Evolutionary conservation across 1,140 invertebrate genomes (phyloP).

Genomic region (Drosophila biarmipes): DNA sequence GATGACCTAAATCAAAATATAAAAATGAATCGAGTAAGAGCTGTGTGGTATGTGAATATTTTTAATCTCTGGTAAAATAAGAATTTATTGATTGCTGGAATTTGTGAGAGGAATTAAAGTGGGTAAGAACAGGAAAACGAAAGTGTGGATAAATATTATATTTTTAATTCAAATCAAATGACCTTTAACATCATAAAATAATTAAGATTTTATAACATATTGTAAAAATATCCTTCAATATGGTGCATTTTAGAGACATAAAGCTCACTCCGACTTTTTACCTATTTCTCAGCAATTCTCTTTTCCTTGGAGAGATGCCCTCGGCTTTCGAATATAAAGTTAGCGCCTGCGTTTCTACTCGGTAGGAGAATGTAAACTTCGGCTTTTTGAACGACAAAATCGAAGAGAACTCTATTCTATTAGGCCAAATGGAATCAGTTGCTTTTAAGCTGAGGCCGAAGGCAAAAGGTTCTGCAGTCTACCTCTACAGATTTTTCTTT

Average conservation of each 20-base stretch:
- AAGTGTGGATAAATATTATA: neutral
- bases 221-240: slow-evolving; percentile 1
- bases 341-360: slow-evolving; percentile 34
- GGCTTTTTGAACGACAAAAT: slow-evolving; percentile 34
- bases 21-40: neutral
- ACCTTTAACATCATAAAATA: neutral
- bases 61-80: neutral
- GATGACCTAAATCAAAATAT: neutral
- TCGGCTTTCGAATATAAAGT: slow-evolving; percentile 25
- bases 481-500: neutral
- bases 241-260: slow-evolving; percentile 1
- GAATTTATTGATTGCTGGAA: neutral
- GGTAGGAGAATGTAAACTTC: slow-evolving; percentile 14
- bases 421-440: slow-evolving; percentile 51
- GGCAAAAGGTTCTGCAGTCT: slow-evolving; percentile 28
- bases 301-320: slow-evolving; percentile 32
- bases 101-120: neutral
- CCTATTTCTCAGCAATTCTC: neutral
- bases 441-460: slow-evolving; percentile 59
- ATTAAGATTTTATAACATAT: slow-evolving; percentile 16
- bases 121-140: neutral
- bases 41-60: neutral
- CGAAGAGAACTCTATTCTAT: slow-evolving; percentile 13
- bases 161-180: too few relatives aligned
- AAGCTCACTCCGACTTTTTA: neutral